Evolutionary conservation across 2,888 invertebrate genomes (phyloP).

Genomic region (Cosmia trapezina): DNA sequence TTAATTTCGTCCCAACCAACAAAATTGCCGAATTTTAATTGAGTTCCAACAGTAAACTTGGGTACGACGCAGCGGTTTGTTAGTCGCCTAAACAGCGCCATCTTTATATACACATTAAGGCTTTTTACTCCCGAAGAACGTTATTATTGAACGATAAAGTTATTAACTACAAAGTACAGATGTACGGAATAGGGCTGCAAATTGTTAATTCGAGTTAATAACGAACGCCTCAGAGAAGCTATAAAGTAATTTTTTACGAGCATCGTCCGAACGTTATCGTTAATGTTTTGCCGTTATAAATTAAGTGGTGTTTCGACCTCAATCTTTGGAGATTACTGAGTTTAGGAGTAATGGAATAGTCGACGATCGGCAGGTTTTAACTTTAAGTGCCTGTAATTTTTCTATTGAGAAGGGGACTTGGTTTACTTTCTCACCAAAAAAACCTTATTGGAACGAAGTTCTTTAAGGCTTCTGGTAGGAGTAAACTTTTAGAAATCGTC

Average conservation of each 20-base stretch:
- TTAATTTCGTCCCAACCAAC: constrained; percentile 83
- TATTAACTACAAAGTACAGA: constrained; percentile 73
- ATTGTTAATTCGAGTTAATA: constrained; percentile 88
- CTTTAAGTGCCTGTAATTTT: constrained; percentile 46
- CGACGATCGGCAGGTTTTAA: constrained; percentile 53
- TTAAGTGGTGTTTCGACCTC: constrained; percentile 78
- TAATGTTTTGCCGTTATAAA: constrained; percentile 84
- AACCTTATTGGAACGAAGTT: background rate
- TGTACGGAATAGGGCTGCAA: constrained; percentile 82
- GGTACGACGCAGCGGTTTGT: constrained; percentile 78
- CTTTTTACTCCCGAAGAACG: constrained; percentile 66
- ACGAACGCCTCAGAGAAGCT: constrained; percentile 77
- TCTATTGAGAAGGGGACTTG: constrained; percentile 8
- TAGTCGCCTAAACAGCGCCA: constrained; percentile 76
- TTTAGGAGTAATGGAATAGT: constrained; percentile 63
- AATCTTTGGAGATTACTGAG: constrained; percentile 66
- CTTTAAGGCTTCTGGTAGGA: too few relatives aligned
- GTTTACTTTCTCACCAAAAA: background rate
- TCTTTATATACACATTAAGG: constrained; percentile 66
- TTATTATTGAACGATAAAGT: constrained; percentile 83
- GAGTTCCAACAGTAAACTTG: constrained; percentile 82
- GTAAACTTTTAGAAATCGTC: too few relatives aligned
- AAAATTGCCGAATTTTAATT: constrained; percentile 87
- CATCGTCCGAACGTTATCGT: constrained; percentile 79
- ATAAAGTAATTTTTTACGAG: constrained; percentile 85